Percentiles rank a stretch among this genome's conserved stretches.
These are phyloP conservation scores for Paraplagusia blochii DNA, from an alignment of 2,113 vertebrate genomes.

Conservation along the genomic window DNA sequence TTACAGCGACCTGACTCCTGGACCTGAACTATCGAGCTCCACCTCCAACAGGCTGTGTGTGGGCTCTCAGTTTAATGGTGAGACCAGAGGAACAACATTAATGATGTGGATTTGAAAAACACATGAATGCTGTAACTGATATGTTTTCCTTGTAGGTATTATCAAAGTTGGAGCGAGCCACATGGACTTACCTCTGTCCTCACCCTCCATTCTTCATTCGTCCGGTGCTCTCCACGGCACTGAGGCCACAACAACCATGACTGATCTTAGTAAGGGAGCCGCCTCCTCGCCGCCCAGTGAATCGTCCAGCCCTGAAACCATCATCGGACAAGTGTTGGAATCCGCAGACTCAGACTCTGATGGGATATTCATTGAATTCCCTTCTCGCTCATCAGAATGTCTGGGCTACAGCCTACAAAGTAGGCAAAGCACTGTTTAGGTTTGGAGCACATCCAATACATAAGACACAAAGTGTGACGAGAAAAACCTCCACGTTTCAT, in stretches of 20 bases:
- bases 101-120: background rate
- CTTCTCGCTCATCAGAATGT: constrained; percentile 62
- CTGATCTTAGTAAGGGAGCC: constrained; percentile 74
- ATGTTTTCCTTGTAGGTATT: constrained; percentile 31
- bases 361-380: constrained; percentile 96
- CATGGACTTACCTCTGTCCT: constrained; percentile 53
- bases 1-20: constrained; percentile 50
- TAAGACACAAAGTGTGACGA: constrained; percentile 20
- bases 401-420: constrained; percentile 58
- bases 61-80: constrained; percentile 67
- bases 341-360: constrained; percentile 89
- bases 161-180: constrained; percentile 47
- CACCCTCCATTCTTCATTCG: constrained; percentile 68
- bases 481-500: background rate
- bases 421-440: constrained; percentile 70
- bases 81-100: background rate
- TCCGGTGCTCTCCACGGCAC: constrained; percentile 72
- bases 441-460: constrained; percentile 13
- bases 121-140: background rate
- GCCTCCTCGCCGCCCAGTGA: constrained; percentile 75
- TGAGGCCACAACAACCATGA: constrained; percentile 65
- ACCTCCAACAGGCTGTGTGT: constrained; percentile 67
- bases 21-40: constrained; percentile 53
- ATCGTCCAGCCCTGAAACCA: constrained; percentile 89
- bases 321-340: constrained; percentile 89